Evolutionary conservation across 2,113 vertebrate species (phyloP).

Genomic region (Gymnorhina tibicen): DNA sequence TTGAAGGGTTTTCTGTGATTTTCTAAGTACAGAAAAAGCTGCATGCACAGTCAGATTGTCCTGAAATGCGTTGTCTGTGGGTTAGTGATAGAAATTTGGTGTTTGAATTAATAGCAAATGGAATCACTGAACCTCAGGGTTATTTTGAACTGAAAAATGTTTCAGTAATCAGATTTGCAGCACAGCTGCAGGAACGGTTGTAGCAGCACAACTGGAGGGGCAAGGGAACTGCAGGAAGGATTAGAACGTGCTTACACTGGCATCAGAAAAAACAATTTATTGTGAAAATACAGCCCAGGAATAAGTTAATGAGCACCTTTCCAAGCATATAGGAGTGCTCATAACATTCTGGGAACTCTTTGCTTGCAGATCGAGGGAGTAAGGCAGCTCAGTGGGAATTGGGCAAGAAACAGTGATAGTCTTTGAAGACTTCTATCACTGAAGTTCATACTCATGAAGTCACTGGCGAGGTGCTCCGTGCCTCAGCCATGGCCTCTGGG

Average conservation of each 20-base stretch:
- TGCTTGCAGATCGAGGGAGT: background rate
- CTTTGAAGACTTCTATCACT: background rate
- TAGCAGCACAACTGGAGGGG: background rate
- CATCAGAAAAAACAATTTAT: background rate
- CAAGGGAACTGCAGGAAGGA: constrained; percentile 15
- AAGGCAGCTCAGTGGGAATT: background rate
- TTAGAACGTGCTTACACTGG: background rate
- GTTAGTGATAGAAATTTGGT: background rate
- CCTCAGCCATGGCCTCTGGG: background rate
- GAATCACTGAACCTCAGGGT: background rate
- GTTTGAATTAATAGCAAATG: background rate
- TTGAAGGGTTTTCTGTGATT: background rate
- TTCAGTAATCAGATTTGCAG: constrained; percentile 16
- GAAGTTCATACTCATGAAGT: background rate
- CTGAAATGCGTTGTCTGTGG: background rate
- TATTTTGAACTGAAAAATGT: background rate
- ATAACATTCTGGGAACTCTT: background rate
- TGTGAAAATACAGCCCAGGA: background rate
- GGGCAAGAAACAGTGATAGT: background rate
- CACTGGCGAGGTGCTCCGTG: background rate
- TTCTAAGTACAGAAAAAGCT: background rate
- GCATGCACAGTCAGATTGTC: background rate
- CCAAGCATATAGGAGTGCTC: background rate
- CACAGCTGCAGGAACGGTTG: background rate
- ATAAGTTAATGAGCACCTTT: background rate